Percentiles rank a stretch among this genome's conserved stretches.
phyloP scores from a whole-genome alignment of 2,888 invertebrate genomes.

The Eupithecia dodoneata region DNA sequence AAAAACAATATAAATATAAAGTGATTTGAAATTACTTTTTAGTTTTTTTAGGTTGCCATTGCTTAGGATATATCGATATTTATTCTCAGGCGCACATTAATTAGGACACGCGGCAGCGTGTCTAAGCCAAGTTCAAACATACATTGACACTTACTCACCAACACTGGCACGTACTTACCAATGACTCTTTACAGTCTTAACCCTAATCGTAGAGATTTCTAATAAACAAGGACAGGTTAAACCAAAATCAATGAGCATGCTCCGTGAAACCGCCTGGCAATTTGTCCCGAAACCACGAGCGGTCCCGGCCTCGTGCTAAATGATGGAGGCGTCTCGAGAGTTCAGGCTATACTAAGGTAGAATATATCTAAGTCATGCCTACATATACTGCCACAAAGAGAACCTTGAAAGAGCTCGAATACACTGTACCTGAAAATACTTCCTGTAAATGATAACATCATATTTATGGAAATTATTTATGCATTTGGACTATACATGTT shows the following conservation, averaged over 20 bases:
- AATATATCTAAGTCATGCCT: neutral
- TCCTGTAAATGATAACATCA: too few relatives aligned
- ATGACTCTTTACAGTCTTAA: neutral
- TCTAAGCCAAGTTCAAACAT: too few relatives aligned
- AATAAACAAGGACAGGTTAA: constrained; percentile 5
- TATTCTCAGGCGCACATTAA: neutral
- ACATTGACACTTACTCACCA: neutral
- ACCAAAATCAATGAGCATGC: constrained; percentile 25
- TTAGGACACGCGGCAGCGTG: too few relatives aligned
- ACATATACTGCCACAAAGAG: neutral
- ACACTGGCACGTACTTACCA: neutral
- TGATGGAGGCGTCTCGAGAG: constrained; percentile 63
- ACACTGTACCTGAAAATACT: too few relatives aligned
- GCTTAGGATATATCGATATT: neutral
- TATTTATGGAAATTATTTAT: neutral
- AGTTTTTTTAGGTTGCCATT: neutral
- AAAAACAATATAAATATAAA: too few relatives aligned
- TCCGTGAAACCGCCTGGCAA: constrained; percentile 32
- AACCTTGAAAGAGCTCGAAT: neutral
- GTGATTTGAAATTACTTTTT: too few relatives aligned
- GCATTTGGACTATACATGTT: neutral
- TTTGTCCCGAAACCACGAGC: constrained; percentile 50
- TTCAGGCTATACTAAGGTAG: constrained; percentile 49
- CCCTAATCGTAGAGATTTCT: neutral
- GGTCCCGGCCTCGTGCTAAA: constrained; percentile 50